Evolutionary conservation across 92 coral and sea anemone genomes (phyloP).

Genomic region (Porites divaricata): DNA sequence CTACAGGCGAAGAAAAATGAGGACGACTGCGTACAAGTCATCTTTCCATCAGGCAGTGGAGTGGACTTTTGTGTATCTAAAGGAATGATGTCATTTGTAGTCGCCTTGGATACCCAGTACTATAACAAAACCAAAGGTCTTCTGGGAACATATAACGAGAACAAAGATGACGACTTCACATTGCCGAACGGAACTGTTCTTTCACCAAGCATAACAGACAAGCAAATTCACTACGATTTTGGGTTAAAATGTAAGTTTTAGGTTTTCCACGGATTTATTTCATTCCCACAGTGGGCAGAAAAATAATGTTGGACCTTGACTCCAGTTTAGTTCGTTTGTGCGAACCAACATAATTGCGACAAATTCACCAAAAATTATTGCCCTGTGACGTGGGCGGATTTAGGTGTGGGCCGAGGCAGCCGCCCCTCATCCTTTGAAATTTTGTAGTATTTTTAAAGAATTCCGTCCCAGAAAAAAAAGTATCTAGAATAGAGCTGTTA

Average conservation of each 20-base stretch:
- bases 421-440: too few species aligned
- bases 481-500: too few species aligned
- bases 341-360: too few species aligned
- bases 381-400: too few species aligned
- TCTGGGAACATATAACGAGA: constrained; percentile 73
- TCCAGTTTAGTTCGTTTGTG: too few species aligned
- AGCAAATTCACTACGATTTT: constrained; percentile 68
- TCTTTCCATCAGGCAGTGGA: constrained; percentile 45
- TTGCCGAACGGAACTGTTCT: constrained; percentile 75
- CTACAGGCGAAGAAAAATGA: constrained; percentile 11
- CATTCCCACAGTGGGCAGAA: too few species aligned
- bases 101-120: constrained; percentile 33
- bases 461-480: too few species aligned
- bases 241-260: constrained; percentile 73
- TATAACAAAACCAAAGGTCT: constrained; percentile 72
- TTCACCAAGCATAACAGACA: constrained; percentile 44
- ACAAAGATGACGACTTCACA: constrained; percentile 70
- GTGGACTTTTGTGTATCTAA: constrained; percentile 60
- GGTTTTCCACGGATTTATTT: neutral
- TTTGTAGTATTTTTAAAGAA: too few species aligned
- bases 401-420: too few species aligned
- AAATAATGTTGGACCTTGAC: too few species aligned
- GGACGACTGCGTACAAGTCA: constrained; percentile 8
- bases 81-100: constrained; percentile 54
- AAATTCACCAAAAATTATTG: too few species aligned